phyloP scores from a whole-genome alignment of 2,888 invertebrate genomes.

The Thecocarcelia acutangulata region DNA sequence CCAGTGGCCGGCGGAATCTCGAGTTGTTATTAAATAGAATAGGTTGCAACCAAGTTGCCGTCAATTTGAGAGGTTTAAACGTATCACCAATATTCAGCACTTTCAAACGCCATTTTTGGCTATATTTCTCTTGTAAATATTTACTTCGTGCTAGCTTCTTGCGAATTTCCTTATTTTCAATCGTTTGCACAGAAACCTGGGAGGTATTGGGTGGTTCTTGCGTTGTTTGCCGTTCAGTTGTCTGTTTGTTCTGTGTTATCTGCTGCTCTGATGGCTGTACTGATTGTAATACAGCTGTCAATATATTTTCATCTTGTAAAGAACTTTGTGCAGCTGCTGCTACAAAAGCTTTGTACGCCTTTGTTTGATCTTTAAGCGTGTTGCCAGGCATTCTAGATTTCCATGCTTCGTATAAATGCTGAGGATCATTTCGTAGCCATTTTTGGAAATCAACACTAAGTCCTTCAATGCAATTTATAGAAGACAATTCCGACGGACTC shows the following conservation, averaged over 20 bases:
- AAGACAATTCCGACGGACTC: constrained; percentile 82
- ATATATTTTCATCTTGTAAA: constrained; percentile 69
- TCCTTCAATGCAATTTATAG: constrained; percentile 83
- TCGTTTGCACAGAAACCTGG: constrained; percentile 57
- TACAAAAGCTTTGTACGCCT: constrained; percentile 67
- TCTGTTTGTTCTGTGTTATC: constrained; percentile 41
- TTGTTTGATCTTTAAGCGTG: constrained; percentile 72
- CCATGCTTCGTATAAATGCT: constrained; percentile 88
- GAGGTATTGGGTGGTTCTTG: constrained; percentile 51
- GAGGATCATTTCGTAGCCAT: constrained; percentile 88
- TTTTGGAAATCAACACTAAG: constrained; percentile 87
- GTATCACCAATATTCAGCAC: constrained; percentile 77
- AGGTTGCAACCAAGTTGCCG: constrained; percentile 91
- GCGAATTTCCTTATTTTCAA: constrained; percentile 40
- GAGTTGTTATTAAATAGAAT: constrained; percentile 96
- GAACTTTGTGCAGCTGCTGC: constrained; percentile 62
- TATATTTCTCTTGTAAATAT: constrained; percentile 90
- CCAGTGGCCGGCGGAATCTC: constrained; percentile 92
- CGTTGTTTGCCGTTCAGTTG: constrained; percentile 50
- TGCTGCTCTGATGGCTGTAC: constrained; percentile 69
- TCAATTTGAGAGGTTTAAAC: constrained; percentile 82
- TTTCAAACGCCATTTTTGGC: constrained; percentile 85
- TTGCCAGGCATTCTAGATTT: constrained; percentile 84
- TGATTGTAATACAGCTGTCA: constrained; percentile 72
- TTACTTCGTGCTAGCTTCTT: constrained; percentile 75